phyloP scores from a whole-genome alignment of 2,113 vertebrate genomes.

The Eurystomus gularis region DNA sequence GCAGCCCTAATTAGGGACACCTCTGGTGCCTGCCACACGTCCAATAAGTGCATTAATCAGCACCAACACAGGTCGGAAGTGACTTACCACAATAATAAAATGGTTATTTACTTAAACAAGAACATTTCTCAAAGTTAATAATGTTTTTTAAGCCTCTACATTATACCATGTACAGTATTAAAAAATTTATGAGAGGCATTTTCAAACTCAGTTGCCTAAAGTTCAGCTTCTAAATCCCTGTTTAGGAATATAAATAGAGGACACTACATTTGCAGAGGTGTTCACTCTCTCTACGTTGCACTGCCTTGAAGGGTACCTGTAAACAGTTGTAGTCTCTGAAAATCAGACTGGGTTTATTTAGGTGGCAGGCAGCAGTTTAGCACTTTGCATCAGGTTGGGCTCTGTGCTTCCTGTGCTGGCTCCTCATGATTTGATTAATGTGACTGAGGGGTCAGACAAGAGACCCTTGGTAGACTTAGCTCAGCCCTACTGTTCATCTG shows the following conservation, averaged over 20 bases:
- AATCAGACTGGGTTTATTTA: neutral
- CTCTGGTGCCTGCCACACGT: constrained; percentile 58
- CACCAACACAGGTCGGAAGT: constrained; percentile 15
- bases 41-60: constrained; percentile 59
- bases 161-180: neutral
- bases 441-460: neutral
- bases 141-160: neutral
- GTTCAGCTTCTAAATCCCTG: constrained; percentile 1
- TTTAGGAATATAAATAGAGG: neutral
- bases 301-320: neutral
- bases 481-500: neutral
- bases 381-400: neutral
- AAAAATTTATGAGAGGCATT: neutral
- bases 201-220: neutral
- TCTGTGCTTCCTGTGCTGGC: neutral
- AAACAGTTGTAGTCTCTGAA: neutral
- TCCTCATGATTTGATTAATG: neutral
- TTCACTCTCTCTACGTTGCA: neutral
- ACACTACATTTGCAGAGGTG: neutral
- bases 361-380: neutral
- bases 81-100: constrained; percentile 38
- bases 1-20: constrained; percentile 62
- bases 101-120: constrained; percentile 45
- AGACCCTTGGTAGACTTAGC: neutral
- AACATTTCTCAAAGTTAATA: constrained; percentile 18